Base-by-base conservation (phyloP, 92 coral and sea anemone species). In the Siderastrea siderea region DNA sequence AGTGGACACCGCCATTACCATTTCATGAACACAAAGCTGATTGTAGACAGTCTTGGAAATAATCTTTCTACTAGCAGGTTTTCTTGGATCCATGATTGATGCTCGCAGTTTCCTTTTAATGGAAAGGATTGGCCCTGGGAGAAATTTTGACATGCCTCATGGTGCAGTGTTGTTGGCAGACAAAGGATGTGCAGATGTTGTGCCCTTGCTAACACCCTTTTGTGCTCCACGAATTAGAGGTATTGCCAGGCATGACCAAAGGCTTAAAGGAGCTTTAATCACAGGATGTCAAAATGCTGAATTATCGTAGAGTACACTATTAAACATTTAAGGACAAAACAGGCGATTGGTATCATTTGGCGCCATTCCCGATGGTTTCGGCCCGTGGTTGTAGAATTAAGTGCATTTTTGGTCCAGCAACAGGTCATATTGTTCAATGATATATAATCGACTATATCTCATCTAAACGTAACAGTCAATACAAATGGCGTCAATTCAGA, bases 1-100 rank as follows among this genome's bases (percentile, higher is more conserved):
- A 82, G 88, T 82, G 88, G 84, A 17, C 93, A 90, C 78, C 82
- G 93, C 65, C 84, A 75, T 46, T 90, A 77, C 74, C 86, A 79
- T 77, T 62, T 84, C 15, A 70, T 90, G 71, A 84, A 86, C 66
- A 89, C 89, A 45, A 85, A 84, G 50, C 65, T 89, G 19, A 82
- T 89, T 50, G 68, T 65, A 13, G 71, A 82, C 52, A 69, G 62
- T 60, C 55, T 26, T 14, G 92, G 92, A 5, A n/a, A n/a, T n/a
- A n/a, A n/a, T 52, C 57, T 52, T 52, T 52, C 8, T 52, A 8
- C 57, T 4, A 8, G 72, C 93, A 26, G 86, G 89, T 14, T 90
- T 90, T 78, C 80, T 84, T 7, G 92, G 92, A 53, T 45, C 78
- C 57, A 89, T 77, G 84, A 76, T 84, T 38, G 86, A 90, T 55